Evolutionary conservation across 1,140 invertebrate species (phyloP), one percentile per base, ranked within the genome.

Genomic region (Epicauta chinensis): DNA sequence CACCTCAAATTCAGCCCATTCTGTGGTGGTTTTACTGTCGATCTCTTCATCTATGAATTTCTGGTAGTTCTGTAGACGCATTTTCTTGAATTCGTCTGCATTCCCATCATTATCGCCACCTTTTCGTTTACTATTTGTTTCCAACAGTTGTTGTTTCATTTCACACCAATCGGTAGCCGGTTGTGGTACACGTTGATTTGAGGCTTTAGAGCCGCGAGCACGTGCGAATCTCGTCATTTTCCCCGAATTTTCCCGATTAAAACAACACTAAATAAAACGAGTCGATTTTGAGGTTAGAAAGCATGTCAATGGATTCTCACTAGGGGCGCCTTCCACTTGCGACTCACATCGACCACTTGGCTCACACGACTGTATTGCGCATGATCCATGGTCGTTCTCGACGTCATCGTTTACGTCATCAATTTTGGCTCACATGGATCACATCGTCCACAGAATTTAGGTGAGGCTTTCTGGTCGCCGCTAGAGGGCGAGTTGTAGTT

Each of bases 181-280:
- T 69, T 85, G 79, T 1, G 81, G 80, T 15, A 79, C 53, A 59
- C 75, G 77, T 64, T 82, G 77, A 62, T 87, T 87, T 7, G 83
- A 86, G 1, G 83, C 71, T 71, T 87, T 87, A 0, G 84, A 85
- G 14, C 85, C 85, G 65, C 79, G 82, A 0, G 82, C 78, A 70
- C 86, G 71, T 41, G 85, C 81, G 75, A 81, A 87, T 56, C 85
- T 73, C 13, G 84, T 86, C 86, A 89, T 89, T 55, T 61, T 51
- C 9, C 16, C 14, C 7, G 5, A 15, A 29, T 47, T 47, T n/a
- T n/a, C n/a, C n/a, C n/a, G n/a, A 16, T 6, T 10, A 16, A 46
- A 2, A 35, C 23, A 16, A 35, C 2, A 35, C 45, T 12, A 9
- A 23, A 31, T 16, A 6, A 5, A 13, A 47, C 15, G 32, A 12